Percentiles rank a stretch among this genome's conserved stretches.
Evolutionary conservation across 2,113 vertebrate genomes (phyloP).

Genomic region (Colistium nudipinnis): DNA sequence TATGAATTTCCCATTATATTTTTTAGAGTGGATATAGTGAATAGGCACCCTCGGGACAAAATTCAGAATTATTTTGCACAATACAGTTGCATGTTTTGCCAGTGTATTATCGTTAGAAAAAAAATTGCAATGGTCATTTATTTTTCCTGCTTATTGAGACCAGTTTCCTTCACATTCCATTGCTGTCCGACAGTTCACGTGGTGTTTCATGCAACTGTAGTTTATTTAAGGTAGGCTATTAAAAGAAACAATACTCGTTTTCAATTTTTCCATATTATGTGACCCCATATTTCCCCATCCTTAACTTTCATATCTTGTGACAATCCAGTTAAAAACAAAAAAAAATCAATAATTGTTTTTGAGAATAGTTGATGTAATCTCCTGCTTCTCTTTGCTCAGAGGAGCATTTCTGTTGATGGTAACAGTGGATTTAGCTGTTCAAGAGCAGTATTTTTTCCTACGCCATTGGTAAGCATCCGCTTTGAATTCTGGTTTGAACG

Average conservation of each 20-base stretch:
- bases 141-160: conserved; percentile 2
- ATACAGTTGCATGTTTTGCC: conserved; percentile 1
- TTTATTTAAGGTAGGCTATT: background rate
- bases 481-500: too few species aligned
- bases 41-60: conserved; percentile 1
- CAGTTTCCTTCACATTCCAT: background rate
- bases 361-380: conserved; percentile 3
- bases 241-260: background rate
- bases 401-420: background rate
- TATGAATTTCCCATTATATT: conserved; percentile 29
- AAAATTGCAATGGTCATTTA: conserved; percentile 14
- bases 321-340: too few species aligned
- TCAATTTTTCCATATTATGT: background rate
- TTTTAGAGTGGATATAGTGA: conserved; percentile 3
- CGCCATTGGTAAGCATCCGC: background rate
- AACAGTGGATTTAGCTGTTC: conserved; percentile 2
- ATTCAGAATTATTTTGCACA: conserved; percentile 28
- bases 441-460: conserved; percentile 8
- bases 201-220: background rate
- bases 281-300: background rate
- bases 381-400: background rate
- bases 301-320: background rate
- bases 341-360: conserved; percentile 19
- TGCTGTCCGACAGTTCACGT: background rate
- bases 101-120: conserved; percentile 24